Percentiles rank a stretch among this genome's conserved stretches.
Conservation (phyloP, 35 echinoderm and acorn worm species). For the Heliocidaris erythrogramma region DNA sequence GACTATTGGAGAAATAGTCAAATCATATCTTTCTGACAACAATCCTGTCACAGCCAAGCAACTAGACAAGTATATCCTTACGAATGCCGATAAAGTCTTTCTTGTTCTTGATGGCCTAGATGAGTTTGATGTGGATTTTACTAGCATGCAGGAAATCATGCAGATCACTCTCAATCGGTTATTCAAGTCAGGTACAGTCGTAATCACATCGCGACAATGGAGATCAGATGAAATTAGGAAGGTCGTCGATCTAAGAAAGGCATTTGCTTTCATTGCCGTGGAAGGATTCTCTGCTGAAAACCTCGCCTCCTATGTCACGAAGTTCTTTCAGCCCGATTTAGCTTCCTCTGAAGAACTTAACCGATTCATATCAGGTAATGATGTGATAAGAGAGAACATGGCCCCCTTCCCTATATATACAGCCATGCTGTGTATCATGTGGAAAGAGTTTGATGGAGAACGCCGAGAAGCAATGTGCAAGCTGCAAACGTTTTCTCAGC, state of each 20-base stretch:
- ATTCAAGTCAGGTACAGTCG: too few relatives aligned
- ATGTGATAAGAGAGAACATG: background rate
- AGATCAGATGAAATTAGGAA: background rate
- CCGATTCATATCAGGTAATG: background rate
- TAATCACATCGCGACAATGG: background rate
- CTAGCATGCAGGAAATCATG: too few relatives aligned
- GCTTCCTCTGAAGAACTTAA: background rate
- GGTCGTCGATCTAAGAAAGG: background rate
- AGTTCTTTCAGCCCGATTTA: background rate
- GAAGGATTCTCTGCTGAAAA: background rate
- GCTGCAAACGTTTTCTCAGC: too few relatives aligned
- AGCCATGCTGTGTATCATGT: too few relatives aligned
- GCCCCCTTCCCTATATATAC: background rate
- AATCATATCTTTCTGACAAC: background rate
- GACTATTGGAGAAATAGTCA: background rate
- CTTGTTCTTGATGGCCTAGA: background rate
- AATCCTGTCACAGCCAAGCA: background rate
- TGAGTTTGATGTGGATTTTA: background rate
- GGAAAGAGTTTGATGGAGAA: too few relatives aligned
- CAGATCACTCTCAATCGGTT: too few relatives aligned
- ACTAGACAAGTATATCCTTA: background rate
- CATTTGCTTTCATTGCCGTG: background rate
- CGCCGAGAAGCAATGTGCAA: too few relatives aligned
- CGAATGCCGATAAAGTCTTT: background rate
- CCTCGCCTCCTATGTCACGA: background rate